Base-by-base conservation (phyloP, 2,888 invertebrate genomes). In the Xestia c-nigrum region DNA sequence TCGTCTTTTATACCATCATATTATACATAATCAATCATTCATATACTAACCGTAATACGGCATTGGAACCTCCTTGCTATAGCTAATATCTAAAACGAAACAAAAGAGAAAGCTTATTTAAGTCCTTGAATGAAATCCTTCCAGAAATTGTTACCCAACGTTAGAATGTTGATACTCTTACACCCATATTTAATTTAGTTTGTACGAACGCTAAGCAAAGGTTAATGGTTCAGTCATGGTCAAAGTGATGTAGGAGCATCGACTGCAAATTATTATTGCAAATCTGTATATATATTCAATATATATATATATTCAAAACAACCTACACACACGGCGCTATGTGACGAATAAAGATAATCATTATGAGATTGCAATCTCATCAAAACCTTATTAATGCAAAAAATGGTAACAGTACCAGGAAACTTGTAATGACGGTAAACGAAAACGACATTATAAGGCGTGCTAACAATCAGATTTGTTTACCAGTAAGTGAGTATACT, bases 121-220 rank as follows among this genome's bases (percentile, higher is more conserved):
- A 31, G 31, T 74, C 85, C 81, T 81, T 83, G 77, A 68, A 83
- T 73, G 24, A 19, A 55, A 70, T 81, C 61, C 77, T 81, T 81
- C 61, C 61, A 68, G 67, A 63, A 74, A 12, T 50, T 38, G 16
- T 83, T 85, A 46, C 61, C 38, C 64, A 77, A 85, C 50, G 72
- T 72, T 72, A 74, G 68, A 83, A 74, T 69, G 65, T 72, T 68
- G 50, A 57, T 75, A 66, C 24, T 71, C 50, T 14, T 21, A 57
- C 40, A 68, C 43, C 38, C 21, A 47, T 59, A 31, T 55, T 52
- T 21, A 47, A 40, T 72, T 70, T 65, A 7, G 31, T 67, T 38
- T 55, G 61, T 65, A 74, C 24, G 47, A 40, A 57, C 38, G 38
- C 31, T 55, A 9, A 38, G 43, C 7, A 50, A 72, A 68, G 65